Conservation (phyloP, 2,113 vertebrate species). For the Oreotragus oreotragus region DNA sequence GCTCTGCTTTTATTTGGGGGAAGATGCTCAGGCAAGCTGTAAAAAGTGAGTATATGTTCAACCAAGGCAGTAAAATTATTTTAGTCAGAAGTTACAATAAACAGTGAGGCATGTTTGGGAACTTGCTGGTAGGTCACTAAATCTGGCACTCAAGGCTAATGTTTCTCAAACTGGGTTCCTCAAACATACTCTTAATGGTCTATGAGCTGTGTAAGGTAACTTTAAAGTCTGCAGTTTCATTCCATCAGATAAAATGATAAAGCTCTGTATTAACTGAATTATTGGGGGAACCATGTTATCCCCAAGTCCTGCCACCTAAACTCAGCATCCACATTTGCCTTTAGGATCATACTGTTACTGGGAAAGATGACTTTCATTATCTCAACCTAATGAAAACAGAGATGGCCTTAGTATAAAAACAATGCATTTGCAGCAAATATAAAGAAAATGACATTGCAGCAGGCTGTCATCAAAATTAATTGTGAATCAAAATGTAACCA, state of each 20-base stretch:
- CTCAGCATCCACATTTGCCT: background rate
- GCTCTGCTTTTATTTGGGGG: background rate
- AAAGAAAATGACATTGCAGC: background rate
- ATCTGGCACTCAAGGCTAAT: background rate
- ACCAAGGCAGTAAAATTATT: background rate
- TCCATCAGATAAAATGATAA: background rate
- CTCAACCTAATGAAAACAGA: background rate
- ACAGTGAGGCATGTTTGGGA: background rate
- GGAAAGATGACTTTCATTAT: background rate
- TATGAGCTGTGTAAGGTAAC: background rate
- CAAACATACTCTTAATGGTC: background rate
- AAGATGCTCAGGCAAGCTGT: background rate
- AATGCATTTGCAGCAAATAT: background rate
- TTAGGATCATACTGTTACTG: background rate
- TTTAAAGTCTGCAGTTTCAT: background rate
- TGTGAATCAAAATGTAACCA: background rate
- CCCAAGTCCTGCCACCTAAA: background rate
- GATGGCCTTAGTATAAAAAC: background rate
- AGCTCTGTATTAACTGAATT: background rate
- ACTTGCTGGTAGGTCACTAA: background rate
- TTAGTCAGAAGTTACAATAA: background rate
- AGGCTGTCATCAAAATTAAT: background rate
- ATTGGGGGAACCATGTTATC: background rate
- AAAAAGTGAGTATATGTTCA: background rate
- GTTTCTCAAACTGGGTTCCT: background rate